Evolutionary conservation across 2,797 vertebrate genomes (phyloP).

Genomic region (Decapterus maruadsi): DNA sequence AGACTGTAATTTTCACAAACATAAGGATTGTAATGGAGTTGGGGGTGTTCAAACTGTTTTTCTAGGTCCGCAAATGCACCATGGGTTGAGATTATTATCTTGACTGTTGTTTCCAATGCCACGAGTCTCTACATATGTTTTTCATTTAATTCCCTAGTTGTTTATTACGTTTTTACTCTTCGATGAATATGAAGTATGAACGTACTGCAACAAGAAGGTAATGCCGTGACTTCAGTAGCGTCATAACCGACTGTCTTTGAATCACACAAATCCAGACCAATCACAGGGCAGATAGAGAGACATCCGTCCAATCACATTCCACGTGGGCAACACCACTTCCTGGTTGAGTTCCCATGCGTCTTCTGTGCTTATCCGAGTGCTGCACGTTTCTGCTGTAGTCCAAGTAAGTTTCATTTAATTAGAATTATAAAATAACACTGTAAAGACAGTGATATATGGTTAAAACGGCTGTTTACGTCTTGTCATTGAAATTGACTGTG

Average conservation of each 20-base stretch:
- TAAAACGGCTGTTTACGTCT: not conserved
- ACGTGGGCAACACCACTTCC: conserved; percentile 53
- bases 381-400: conserved; percentile 9
- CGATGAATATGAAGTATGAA: too few relatives aligned
- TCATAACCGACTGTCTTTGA: conserved; percentile 17
- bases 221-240: fast-evolving
- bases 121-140: not conserved
- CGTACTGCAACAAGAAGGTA: too few relatives aligned
- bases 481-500: not conserved
- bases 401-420: conserved; percentile 32
- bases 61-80: not conserved
- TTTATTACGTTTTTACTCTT: too few relatives aligned
- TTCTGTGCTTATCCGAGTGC: not conserved
- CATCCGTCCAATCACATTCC: conserved; percentile 61
- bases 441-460: not conserved
- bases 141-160: not conserved
- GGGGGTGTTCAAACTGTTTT: not conserved
- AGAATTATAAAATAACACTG: not conserved
- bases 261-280: conserved; percentile 32
- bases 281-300: conserved; percentile 29
- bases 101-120: not conserved
- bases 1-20: not conserved
- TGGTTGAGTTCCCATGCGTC: conserved; percentile 55
- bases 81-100: not conserved
- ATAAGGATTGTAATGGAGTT: not conserved